These are phyloP conservation scores for Alosa sapidissima DNA, from an alignment of 2,797 vertebrate species.

Conservation along the genomic window DNA sequence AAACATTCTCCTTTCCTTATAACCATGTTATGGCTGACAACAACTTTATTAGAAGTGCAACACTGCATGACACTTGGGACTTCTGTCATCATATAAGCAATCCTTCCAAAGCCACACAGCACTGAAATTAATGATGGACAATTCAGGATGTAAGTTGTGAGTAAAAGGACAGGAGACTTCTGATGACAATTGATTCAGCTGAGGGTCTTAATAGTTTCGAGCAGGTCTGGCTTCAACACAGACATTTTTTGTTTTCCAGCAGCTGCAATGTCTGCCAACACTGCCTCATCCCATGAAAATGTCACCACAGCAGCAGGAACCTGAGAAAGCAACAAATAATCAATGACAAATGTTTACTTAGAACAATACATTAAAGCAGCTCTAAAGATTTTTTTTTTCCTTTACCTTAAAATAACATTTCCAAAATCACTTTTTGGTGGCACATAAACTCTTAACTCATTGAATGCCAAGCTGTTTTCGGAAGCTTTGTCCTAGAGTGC, in stretches of 20 bases:
- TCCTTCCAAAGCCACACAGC: neutral
- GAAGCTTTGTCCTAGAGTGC: no score
- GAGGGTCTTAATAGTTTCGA: constrained; percentile 74
- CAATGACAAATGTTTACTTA: no score
- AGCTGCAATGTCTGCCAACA: constrained; percentile 84
- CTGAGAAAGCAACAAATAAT: constrained; percentile 60
- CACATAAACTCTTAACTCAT: no score
- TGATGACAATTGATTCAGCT: constrained; percentile 62
- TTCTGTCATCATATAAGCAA: neutral
- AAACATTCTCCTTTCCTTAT: neutral
- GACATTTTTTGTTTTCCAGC: constrained; percentile 64
- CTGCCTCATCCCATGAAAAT: constrained; percentile 81
- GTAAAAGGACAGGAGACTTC: neutral
- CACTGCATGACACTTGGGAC: neutral
- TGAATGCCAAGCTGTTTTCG: no score
- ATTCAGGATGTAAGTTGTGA: neutral
- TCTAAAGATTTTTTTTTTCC: no score
- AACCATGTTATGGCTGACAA: neutral
- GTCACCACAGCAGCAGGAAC: constrained; percentile 89
- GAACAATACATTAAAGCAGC: no score
- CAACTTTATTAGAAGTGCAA: neutral
- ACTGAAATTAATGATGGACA: neutral
- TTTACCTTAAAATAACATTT: no score
- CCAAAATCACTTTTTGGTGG: no score
- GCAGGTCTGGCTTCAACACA: constrained; percentile 78